Base-by-base conservation (phyloP, 2,888 invertebrate species). In the Drosophila putrida region DNA sequence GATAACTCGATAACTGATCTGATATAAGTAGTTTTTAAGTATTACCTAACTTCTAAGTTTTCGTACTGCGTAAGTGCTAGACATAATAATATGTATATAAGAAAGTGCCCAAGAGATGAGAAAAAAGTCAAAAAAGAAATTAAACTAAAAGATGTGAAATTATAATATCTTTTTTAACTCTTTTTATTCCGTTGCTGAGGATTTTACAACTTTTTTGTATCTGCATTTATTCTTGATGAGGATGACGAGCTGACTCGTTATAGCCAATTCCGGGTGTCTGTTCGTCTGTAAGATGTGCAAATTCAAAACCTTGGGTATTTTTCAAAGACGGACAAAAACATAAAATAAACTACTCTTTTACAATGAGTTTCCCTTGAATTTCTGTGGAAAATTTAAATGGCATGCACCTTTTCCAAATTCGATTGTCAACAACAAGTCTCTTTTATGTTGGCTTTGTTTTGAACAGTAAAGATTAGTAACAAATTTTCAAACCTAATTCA, bases 1-100 rank as follows among this genome's bases (percentile, higher is more conserved):
- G 20, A 57, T 57, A 55, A 44, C 35, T 55, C 66, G 59, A 77
- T 77, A 78, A 77, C 71, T 77, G 77, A 77, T 77, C 67, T 77
- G 77, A 77, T 64, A 53, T 73, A 62, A 62, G 62, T 63, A 77
- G 61, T 31, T 8, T 8, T 49, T 69, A 77, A 69, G 75, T 51
- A 49, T 55, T 61, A 58, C 39, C 27, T 57, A 55, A 35, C 43
- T 55, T 43, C 39, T 75, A 69, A 75, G 75, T 79, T 68, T 69
- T 65, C 71, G 44, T 77, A 33, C n/a, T 13, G 9, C 39, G 33
- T 20, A 57, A 9, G 43, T 54, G 13, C 13, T 28, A 44, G 25
- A 44, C 60, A 49, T 62, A 39, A 49, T 57, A n/a, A 49, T 49
- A 54, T 69, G 60, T 69, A 70, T 49, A 50, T 60, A 74, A 35